phyloP scores from a whole-genome alignment of 2,113 vertebrate genomes.

The Nanger granti region DNA sequence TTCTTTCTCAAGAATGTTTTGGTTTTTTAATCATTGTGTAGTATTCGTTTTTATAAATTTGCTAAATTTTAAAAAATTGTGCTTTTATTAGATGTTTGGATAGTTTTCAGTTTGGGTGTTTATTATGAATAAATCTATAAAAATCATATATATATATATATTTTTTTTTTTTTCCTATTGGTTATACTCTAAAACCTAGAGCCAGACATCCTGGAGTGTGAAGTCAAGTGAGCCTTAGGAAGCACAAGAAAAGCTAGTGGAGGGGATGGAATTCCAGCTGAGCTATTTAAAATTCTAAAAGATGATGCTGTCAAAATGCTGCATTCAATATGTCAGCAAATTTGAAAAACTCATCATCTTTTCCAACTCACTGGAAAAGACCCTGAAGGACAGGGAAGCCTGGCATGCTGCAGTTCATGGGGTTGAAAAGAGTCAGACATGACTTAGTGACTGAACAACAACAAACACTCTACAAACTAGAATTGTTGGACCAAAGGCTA shows the following conservation, averaged over 20 bases:
- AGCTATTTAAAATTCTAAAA: background rate
- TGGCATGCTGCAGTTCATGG: background rate
- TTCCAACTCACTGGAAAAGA: background rate
- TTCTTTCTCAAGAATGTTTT: background rate
- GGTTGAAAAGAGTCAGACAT: background rate
- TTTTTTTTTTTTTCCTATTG: too few species aligned
- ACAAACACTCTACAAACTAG: background rate
- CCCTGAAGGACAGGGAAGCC: background rate
- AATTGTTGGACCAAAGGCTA: background rate
- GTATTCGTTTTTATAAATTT: background rate
- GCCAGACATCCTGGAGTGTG: background rate
- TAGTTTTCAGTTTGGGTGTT: background rate
- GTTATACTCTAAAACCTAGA: background rate
- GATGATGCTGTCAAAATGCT: background rate
- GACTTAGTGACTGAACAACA: background rate
- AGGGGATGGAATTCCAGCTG: background rate
- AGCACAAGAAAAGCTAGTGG: background rate
- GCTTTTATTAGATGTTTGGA: background rate
- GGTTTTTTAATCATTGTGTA: background rate
- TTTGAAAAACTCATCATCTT: background rate
- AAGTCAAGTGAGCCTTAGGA: background rate
- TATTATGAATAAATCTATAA: slow-evolving; percentile 11
- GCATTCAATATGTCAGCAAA: background rate
- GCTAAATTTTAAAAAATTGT: background rate
- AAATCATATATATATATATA: background rate